Conservation (phyloP, 2,797 vertebrate species). For the Chiloscyllium punctatum region DNA sequence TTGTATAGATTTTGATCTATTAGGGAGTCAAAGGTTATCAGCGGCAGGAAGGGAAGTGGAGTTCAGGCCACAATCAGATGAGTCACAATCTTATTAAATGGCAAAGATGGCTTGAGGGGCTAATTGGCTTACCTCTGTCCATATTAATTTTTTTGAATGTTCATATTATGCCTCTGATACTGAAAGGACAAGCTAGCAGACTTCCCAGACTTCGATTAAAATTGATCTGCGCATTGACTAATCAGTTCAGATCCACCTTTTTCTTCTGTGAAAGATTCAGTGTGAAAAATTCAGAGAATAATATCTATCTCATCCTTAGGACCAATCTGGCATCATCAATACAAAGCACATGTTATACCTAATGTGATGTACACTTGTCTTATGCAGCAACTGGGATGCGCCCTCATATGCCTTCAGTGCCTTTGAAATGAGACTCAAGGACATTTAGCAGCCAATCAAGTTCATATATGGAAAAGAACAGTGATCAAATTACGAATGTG, state of each 20-base stretch:
- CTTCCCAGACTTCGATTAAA: neutral
- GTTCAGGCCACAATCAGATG: neutral
- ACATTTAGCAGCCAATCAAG: slow-evolving; percentile 16
- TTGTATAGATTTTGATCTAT: too few species aligned
- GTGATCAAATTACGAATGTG: neutral
- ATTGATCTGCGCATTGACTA: neutral
- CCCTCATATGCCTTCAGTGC: neutral
- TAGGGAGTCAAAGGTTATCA: too few species aligned
- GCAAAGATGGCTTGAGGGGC: neutral
- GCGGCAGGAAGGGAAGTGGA: neutral
- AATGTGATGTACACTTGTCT: neutral
- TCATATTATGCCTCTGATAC: neutral
- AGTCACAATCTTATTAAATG: neutral
- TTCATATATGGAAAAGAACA: neutral
- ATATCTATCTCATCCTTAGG: neutral
- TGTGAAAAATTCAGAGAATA: neutral
- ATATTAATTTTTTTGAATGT: neutral
- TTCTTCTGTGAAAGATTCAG: neutral
- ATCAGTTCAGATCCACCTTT: neutral
- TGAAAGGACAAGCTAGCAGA: neutral
- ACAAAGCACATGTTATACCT: neutral
- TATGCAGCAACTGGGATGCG: neutral
- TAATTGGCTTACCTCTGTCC: neutral
- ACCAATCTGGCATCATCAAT: neutral
- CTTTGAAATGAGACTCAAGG: slow-evolving; percentile 23